Evolutionary conservation across 2,888 invertebrate genomes (phyloP).

Genomic region (Galeopsomyia nigrocyanea): DNA sequence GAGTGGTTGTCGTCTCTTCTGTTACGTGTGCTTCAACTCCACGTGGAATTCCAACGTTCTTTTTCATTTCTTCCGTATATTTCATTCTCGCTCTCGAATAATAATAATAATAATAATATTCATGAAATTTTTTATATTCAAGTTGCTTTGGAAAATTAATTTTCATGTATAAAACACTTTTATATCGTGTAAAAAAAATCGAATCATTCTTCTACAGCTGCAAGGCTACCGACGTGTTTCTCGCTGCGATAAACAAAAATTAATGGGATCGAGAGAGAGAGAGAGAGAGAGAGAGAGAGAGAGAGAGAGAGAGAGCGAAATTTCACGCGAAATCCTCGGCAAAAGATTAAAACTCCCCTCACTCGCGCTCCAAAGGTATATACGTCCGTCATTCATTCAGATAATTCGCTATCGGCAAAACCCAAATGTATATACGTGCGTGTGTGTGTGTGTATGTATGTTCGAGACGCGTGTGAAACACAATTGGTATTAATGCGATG

Average conservation of each 20-base stretch:
- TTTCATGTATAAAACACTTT: too few species aligned
- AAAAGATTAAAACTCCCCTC: constrained; percentile 19
- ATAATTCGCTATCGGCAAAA: constrained; percentile 32
- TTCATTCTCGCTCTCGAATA: background rate
- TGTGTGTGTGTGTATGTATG: constrained; percentile 2
- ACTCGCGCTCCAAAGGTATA: background rate
- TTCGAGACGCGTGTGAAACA: constrained; percentile 52
- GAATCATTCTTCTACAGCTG: constrained; percentile 16
- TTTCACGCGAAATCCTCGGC: background rate
- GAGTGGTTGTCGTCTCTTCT: constrained; percentile 10
- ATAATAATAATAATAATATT: too few species aligned
- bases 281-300: too few species aligned
- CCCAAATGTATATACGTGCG: background rate
- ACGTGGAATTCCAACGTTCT: constrained; percentile 2
- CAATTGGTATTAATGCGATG: constrained; percentile 64
- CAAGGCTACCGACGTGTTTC: background rate
- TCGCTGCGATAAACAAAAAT: background rate
- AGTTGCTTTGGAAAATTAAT: too few species aligned
- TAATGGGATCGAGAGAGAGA: constrained; percentile 19
- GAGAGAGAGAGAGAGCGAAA: background rate
- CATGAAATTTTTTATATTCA: too few species aligned
- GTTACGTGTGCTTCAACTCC: background rate
- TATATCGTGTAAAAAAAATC: too few species aligned
- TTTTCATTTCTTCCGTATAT: constrained; percentile 4
- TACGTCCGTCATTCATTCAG: constrained; percentile 20